phyloP scores from a whole-genome alignment of 53 echinoderm and acorn worm species.

The Arbacia lixula region DNA sequence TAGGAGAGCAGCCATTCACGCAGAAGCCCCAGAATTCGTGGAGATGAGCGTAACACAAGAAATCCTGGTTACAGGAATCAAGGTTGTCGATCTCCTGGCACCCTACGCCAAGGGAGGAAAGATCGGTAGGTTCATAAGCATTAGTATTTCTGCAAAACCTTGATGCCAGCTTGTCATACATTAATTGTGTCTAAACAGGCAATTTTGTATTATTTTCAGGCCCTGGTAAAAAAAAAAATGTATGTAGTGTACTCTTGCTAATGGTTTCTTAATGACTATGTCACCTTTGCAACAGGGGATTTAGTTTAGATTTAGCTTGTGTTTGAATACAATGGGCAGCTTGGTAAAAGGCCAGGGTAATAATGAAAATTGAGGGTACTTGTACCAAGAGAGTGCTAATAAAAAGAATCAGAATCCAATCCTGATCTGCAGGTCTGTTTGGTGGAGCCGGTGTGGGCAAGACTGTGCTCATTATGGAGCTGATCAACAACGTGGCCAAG shows the following conservation, averaged over 20 bases:
- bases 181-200: no score
- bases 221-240: no score
- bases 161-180: no score
- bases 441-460: constrained; percentile 99
- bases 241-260: no score
- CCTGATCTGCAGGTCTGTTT: constrained; percentile 75
- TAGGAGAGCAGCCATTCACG: constrained; percentile 91
- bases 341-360: no score
- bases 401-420: background rate
- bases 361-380: no score
- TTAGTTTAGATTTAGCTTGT: background rate
- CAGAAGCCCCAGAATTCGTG: constrained; percentile 93
- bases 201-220: no score
- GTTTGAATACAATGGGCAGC: no score
- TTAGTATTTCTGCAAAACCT: no score
- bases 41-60: constrained; percentile 97
- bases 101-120: constrained; percentile 99
- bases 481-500: constrained; percentile 99
- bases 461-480: constrained; percentile 99
- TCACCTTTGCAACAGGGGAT: background rate
- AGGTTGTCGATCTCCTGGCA: constrained; percentile 98
- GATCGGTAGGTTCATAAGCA: constrained; percentile 75
- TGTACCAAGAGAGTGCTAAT: background rate
- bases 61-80: constrained; percentile 95
- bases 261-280: no score